A percentile compares a stretch with the other conserved stretches of the same genome.
phyloP scores from a whole-genome alignment of 2,797 vertebrate species.

The Clarias pachynema region DNA sequence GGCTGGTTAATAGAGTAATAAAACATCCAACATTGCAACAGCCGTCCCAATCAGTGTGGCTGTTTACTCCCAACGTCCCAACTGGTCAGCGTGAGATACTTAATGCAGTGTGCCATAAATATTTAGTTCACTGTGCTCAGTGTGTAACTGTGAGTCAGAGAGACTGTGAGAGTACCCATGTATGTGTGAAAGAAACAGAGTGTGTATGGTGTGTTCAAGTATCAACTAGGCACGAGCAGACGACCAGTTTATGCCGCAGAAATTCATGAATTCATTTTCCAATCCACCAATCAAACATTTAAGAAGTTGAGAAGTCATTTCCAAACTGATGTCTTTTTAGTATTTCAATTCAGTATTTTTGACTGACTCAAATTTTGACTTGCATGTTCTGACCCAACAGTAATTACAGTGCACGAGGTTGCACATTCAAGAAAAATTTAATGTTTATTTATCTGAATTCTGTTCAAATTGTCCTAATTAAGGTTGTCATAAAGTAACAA shows the following conservation, averaged over 20 bases:
- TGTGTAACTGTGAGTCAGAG: neutral
- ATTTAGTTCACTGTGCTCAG: constrained; percentile 46
- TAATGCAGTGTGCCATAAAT: constrained; percentile 43
- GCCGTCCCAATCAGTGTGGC: constrained; percentile 27
- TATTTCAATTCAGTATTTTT: neutral
- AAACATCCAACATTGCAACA: constrained; percentile 34
- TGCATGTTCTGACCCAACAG: neutral
- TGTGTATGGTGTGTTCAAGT: neutral
- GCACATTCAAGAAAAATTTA: neutral
- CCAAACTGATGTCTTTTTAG: too few species aligned
- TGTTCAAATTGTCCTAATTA: neutral
- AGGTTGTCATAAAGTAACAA: neutral
- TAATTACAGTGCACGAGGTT: neutral
- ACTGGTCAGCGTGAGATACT: constrained; percentile 16
- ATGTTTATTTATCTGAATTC: neutral
- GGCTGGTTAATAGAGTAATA: constrained; percentile 50
- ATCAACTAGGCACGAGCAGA: neutral
- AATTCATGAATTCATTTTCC: neutral
- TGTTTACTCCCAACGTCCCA: constrained; percentile 32
- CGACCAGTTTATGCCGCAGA: too few species aligned
- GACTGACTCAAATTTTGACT: neutral
- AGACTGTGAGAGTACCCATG: neutral
- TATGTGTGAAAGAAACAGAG: constrained; percentile 2
- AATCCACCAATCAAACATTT: neutral
- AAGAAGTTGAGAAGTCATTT: neutral